These are phyloP conservation scores for Uromys caudimaculatus DNA, from an alignment of 2,797 vertebrate species.

Conservation along the genomic window DNA sequence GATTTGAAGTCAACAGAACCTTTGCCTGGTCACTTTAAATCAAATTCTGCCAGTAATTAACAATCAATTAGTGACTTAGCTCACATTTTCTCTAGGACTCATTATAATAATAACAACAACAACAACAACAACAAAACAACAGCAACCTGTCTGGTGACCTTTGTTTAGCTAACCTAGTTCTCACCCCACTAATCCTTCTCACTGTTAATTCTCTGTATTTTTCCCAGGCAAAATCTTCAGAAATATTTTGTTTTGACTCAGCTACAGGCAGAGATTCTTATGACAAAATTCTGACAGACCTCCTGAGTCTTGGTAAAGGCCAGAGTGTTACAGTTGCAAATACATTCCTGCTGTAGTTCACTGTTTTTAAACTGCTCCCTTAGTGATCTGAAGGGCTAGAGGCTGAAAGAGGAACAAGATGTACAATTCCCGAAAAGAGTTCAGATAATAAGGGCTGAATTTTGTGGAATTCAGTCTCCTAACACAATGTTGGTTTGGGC, in stretches of 20 bases:
- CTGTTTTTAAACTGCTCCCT: slow-evolving; percentile 23
- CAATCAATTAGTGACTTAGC: background rate
- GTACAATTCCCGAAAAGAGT: slow-evolving; percentile 29
- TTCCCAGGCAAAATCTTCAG: slow-evolving; percentile 43
- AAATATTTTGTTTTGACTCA: slow-evolving; percentile 32
- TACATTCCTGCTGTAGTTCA: background rate
- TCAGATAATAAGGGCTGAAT: slow-evolving; percentile 61
- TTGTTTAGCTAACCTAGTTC: background rate
- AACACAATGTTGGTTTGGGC: slow-evolving; percentile 73
- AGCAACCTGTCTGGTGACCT: background rate
- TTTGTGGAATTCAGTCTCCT: slow-evolving; percentile 54
- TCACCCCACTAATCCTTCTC: slow-evolving; percentile 47
- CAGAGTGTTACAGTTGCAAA: background rate
- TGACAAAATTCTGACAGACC: background rate
- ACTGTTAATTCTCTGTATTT: slow-evolving; percentile 19
- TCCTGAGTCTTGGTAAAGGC: background rate
- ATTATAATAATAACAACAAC: background rate
- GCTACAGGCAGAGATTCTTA: background rate
- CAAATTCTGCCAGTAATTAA: background rate
- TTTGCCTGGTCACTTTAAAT: background rate
- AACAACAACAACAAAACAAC: background rate
- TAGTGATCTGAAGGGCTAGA: slow-evolving; percentile 11
- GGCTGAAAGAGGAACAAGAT: background rate
- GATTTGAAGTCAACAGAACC: background rate
- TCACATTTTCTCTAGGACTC: background rate